Conservation (phyloP, 2,797 vertebrate genomes). For the Chromis chromis region DNA sequence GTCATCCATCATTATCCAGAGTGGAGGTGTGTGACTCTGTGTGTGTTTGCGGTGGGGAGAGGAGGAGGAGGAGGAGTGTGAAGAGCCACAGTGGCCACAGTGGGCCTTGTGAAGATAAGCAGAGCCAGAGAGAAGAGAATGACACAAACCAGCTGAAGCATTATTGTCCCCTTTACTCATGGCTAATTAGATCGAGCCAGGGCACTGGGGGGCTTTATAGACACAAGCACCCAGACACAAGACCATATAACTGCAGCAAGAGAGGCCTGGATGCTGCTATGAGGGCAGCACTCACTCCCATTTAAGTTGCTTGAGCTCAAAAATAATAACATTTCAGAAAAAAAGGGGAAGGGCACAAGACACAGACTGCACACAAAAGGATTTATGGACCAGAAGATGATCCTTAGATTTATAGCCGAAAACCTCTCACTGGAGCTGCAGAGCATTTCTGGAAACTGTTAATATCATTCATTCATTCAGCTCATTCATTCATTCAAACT, state of each 20-base stretch:
- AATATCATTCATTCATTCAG: too few relatives aligned
- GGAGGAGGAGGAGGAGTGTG: slow-evolving; percentile 2
- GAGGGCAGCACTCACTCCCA: slow-evolving; percentile 55
- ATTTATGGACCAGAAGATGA: slow-evolving; percentile 15
- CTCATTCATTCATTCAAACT: neutral
- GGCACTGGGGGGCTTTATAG: slow-evolving; percentile 77
- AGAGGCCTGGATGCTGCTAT: slow-evolving; percentile 58
- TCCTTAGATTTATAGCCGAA: neutral
- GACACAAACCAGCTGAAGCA: slow-evolving; percentile 88
- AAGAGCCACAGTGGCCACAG: slow-evolving; percentile 57
- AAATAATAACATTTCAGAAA: slow-evolving; percentile 64
- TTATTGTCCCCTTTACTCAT: slow-evolving; percentile 87
- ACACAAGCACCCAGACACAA: slow-evolving; percentile 78
- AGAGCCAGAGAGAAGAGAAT: slow-evolving; percentile 82
- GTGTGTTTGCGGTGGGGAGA: slow-evolving; percentile 10
- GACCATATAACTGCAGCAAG: slow-evolving; percentile 60
- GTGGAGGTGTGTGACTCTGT: slow-evolving; percentile 61
- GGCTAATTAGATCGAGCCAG: slow-evolving; percentile 86
- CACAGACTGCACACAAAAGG: slow-evolving; percentile 27
- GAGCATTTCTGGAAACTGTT: neutral
- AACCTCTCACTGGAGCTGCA: neutral
- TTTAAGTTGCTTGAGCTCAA: slow-evolving; percentile 50
- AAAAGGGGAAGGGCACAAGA: slow-evolving; percentile 21
- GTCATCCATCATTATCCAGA: slow-evolving; percentile 83
- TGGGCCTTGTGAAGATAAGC: slow-evolving; percentile 86